Base-by-base conservation (phyloP, 2,797 vertebrate species). In the Lagorchestes hirsutus region DNA sequence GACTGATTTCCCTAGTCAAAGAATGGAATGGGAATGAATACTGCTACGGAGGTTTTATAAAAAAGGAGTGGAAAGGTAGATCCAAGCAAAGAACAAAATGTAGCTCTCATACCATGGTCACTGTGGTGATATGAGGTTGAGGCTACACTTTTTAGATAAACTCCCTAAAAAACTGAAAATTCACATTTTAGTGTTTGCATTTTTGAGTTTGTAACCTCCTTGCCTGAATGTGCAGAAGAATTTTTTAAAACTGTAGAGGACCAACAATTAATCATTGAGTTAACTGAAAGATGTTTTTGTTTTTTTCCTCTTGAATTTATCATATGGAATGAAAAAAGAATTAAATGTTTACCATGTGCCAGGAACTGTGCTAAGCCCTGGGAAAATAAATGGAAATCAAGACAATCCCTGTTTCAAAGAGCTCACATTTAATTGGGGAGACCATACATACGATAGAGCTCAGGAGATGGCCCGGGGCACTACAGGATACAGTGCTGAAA, bases 141-240 rank as follows among this genome's bases (percentile, higher is more conserved):
- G 18, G 29, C 46, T 90, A 90, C 10, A 5, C 46, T 27, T 28
- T 8, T 27, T 40, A 54, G 16, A 93, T 82, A 90, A 56, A 55
- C 6, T 16, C 28, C 4, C 28, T 27, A 14, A 74, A 74, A 74
- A 74, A 74, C 24, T n/a, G n/a, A 74, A 74, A 74, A 74, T n/a
- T 22, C 31, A 18, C n/a, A 10, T 74, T 40, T 40, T 40, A 6
- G 40, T n/a, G 24, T 40, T 22, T 40, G 67, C n/a, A 40, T 40
- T 74, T 74, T 40, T 40, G n/a, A 74, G n/a, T 74, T 22, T 74
- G 0, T 74, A 74, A 9, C 18, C 67, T 74, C 59, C 92, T 91
- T 96, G 14, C 57, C 40, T 95, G 46, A 93, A 34, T 90, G 92
- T 93, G 56, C 29, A 58, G 82, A 55, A 94, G 93, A 93, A 82